These are phyloP conservation scores for Pygoscelis antarcticus DNA, from an alignment of 2,113 vertebrate species.

Conservation along the genomic window DNA sequence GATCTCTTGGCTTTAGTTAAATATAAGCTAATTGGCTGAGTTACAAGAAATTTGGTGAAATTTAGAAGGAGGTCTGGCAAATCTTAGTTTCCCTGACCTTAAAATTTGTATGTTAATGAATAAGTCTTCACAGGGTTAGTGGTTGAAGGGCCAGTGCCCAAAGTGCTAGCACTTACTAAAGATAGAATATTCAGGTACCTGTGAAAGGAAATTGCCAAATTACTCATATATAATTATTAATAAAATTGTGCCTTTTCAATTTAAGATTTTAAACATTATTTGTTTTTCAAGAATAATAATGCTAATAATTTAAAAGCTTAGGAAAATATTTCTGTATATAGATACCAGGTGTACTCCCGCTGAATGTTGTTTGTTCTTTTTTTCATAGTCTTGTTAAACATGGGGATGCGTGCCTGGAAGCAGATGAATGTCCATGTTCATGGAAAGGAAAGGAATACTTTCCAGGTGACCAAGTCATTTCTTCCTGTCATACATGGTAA, in stretches of 20 bases:
- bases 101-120: background rate
- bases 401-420: conserved; percentile 87
- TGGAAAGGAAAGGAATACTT: conserved; percentile 98
- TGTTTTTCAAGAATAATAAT: background rate
- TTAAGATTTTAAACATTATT: background rate
- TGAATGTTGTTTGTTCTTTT: background rate
- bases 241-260: background rate
- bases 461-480: conserved; percentile 89
- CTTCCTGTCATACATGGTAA: conserved; percentile 93
- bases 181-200: background rate
- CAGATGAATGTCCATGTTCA: conserved; percentile 87
- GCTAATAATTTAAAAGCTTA: background rate
- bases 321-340: background rate
- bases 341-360: background rate
- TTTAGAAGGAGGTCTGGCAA: background rate
- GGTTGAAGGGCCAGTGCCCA: background rate
- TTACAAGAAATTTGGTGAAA: background rate
- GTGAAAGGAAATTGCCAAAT: background rate
- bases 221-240: background rate
- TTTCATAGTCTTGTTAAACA: conserved; percentile 86
- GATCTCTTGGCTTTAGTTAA: background rate
- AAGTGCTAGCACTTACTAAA: background rate
- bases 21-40: background rate
- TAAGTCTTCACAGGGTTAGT: background rate
- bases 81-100: background rate